These are phyloP conservation scores for Mimachlamys varia DNA, from an alignment of 2,888 invertebrate species.

Conservation along the genomic window DNA sequence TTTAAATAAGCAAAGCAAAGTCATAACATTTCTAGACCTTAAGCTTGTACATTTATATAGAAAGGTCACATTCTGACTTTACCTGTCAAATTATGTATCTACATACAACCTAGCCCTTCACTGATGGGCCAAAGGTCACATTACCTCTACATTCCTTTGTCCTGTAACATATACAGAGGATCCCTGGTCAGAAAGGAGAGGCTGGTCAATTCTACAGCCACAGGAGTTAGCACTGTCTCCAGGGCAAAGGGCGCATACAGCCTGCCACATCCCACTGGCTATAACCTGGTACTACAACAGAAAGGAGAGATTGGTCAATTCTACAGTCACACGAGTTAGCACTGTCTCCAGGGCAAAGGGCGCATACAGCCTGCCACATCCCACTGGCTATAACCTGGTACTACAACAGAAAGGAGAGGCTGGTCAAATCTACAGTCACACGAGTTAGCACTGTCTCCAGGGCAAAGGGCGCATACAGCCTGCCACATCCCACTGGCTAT, in stretches of 20 bases:
- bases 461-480: constrained; percentile 86
- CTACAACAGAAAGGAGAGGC: neutral
- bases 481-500: too few relatives aligned
- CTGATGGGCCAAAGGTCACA: neutral
- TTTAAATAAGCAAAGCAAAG: too few relatives aligned
- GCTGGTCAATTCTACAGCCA: constrained; percentile 34
- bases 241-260: constrained; percentile 85
- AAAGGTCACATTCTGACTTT: neutral
- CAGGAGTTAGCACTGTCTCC: neutral
- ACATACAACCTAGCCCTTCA: neutral
- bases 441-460: neutral
- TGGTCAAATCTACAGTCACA: constrained; percentile 15
- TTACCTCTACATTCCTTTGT: constrained; percentile 42
- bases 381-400: too few relatives aligned
- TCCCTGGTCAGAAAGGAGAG: neutral
- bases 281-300: constrained; percentile 90
- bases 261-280: constrained; percentile 91
- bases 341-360: constrained; percentile 72
- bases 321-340: neutral
- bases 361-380: constrained; percentile 85
- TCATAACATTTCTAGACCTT: too few relatives aligned
- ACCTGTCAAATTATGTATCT: too few relatives aligned
- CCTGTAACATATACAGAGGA: neutral
- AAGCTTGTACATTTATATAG: too few relatives aligned
- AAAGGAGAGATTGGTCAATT: neutral